Conservation (phyloP, 1,140 invertebrate genomes). For the Drosophila pachea region DNA sequence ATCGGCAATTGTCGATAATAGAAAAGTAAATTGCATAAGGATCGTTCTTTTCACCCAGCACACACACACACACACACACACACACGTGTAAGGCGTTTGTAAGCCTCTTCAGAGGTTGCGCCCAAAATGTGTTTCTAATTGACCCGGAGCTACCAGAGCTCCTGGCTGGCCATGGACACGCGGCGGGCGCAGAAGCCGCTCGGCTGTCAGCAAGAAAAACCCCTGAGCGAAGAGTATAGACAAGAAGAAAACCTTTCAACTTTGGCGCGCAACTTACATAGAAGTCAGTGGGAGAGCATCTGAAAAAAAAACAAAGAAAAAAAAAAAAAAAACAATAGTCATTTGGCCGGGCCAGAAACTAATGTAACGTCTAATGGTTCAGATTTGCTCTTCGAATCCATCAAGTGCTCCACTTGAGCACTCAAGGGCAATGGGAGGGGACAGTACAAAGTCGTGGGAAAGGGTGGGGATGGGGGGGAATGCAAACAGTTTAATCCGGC, state of each 20-base stretch:
- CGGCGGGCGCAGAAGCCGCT: conserved; percentile 66
- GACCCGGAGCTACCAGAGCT: conserved; percentile 18
- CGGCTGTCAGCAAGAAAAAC: conserved; percentile 38
- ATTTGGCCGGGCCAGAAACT: conserved; percentile 4
- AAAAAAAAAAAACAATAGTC: conserved; percentile 28
- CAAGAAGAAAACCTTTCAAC: conserved; percentile 48
- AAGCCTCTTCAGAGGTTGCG: conserved; percentile 74
- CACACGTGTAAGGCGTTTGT: conserved; percentile 56
- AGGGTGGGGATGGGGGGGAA: too few relatives aligned
- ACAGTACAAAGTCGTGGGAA: too few relatives aligned
- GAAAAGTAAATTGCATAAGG: conserved; percentile 73
- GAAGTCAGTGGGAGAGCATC: conserved; percentile 66
- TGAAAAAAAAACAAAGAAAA: too few relatives aligned
- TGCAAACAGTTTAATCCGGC: too few relatives aligned
- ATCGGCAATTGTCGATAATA: conserved; percentile 48
- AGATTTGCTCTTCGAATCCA: background rate
- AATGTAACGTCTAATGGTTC: too few relatives aligned
- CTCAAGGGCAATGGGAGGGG: too few relatives aligned
- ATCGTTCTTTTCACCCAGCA: conserved; percentile 31
- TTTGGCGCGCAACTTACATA: conserved; percentile 45
- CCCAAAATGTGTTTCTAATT: conserved; percentile 64
- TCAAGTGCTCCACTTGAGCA: conserved; percentile 13
- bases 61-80: background rate
- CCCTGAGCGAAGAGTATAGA: background rate
- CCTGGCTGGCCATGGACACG: conserved; percentile 25